Evolutionary conservation across 2,888 invertebrate species (phyloP), one percentile per base, ranked within the genome.

Genomic region (Hybos culiciformis): DNA sequence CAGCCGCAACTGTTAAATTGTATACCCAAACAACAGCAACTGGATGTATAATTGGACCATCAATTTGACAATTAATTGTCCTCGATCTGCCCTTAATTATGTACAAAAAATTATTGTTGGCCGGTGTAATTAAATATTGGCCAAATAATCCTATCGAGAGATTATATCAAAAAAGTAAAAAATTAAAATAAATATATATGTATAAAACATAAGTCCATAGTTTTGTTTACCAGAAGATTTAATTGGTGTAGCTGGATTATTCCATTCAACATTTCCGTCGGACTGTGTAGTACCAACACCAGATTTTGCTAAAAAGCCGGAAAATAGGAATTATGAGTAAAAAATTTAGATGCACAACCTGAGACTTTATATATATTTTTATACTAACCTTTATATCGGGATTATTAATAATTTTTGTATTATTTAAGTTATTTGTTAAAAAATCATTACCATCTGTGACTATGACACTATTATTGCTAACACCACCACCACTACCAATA

Each of bases 61-160:
- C 77, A 51, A 81, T 81, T 62, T 81, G 79, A 66, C 83, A 83
- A 63, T 81, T 80, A 46, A 82, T 77, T 37, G 78, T 78, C 57
- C 78, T 69, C 48, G 77, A 76, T 53, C 75, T 73, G 9, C 80
- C 81, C 58, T 82, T 80, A 46, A 83, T 69, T 34, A 83, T 77
- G 60, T 80, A 77, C 23, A 81, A 67, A 12, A 81, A 77, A 53
- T 78, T 77, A 56, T 72, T 75, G n/a, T n/a, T n/a, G 42, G 80
- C 77, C 2, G 81, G 78, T 29, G 80, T 78, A 47, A 80, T 77
- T 71, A 83, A 74, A 61, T 75, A 82, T 55, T 78, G 76, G 34
- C 80, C 80, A 60, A 82, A 81, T 39, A 78, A 67, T 46, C 80
- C 79, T 67, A 43, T 19, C 51, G 51, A 37, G 39, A 44, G 15